Conservation (phyloP, 1,140 invertebrate genomes). For the Papilio dardanus region DNA sequence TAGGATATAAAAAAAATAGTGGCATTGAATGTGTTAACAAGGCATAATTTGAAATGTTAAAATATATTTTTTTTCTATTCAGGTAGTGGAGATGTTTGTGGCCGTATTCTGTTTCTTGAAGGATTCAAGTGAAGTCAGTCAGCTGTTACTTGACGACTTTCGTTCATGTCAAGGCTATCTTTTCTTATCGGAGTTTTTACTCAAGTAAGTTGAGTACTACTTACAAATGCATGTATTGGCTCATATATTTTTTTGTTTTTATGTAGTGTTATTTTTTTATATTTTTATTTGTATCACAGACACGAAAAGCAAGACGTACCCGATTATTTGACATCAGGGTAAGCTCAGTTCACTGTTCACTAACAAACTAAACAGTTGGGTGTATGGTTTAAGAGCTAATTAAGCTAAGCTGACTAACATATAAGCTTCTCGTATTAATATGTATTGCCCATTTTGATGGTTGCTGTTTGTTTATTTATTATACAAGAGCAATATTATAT, state of each 20-base stretch:
- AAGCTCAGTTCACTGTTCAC: constrained; percentile 52
- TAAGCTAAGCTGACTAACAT: constrained; percentile 11
- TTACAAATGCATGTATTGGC: constrained; percentile 35
- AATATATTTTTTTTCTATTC: constrained; percentile 44
- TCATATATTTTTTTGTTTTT: constrained; percentile 49
- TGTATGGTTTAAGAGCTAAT: constrained; percentile 19
- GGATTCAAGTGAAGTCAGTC: constrained; percentile 98
- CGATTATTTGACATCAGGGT: constrained; percentile 81
- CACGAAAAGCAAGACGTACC: constrained; percentile 78
- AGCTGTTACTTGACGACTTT: constrained; percentile 97
- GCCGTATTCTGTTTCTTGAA: constrained; percentile 99
- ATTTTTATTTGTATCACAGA: constrained; percentile 77
- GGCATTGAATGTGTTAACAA: neutral
- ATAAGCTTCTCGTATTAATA: neutral
- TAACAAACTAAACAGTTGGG: constrained; percentile 18
- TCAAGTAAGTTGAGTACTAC: constrained; percentile 88
- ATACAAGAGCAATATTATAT: neutral
- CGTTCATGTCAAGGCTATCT: constrained; percentile 96
- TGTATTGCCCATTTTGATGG: neutral
- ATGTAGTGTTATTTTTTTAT: constrained; percentile 62
- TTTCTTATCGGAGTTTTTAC: constrained; percentile 96
- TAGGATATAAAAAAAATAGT: neutral
- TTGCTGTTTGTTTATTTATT: neutral
- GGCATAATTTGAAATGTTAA: neutral
- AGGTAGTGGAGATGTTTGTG: constrained; percentile 98